Evolutionary conservation across 2,113 vertebrate species (phyloP).

Genomic region (Callorhinus ursinus): DNA sequence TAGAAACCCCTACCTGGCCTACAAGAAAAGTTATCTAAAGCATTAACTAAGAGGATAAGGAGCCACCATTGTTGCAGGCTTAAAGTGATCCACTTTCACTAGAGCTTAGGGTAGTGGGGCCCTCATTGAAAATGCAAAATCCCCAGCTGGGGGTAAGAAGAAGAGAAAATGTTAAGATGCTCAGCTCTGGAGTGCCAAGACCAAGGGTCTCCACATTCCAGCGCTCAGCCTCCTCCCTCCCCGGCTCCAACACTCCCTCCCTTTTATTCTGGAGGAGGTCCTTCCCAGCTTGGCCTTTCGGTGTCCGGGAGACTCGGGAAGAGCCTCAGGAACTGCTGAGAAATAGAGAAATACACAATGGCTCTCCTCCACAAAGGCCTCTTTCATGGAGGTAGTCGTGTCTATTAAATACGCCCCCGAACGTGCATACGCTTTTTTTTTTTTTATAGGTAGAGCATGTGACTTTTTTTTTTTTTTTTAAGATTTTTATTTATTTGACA

Average conservation of each 20-base stretch:
- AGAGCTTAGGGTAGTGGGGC: constrained; percentile 67
- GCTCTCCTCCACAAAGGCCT: constrained; percentile 87
- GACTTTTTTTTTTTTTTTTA: no score
- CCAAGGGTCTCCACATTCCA: constrained; percentile 76
- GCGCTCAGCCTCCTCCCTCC: constrained; percentile 72
- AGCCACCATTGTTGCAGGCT: constrained; percentile 46
- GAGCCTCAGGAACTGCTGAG: constrained; percentile 85
- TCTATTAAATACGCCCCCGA: constrained; percentile 87
- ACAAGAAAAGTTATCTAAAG: constrained; percentile 63
- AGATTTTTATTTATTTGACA: no score
- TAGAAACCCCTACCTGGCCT: constrained; percentile 60
- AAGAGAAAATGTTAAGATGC: constrained; percentile 72
- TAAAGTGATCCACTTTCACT: constrained; percentile 80
- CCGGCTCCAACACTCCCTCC: constrained; percentile 33
- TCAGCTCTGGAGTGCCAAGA: constrained; percentile 80
- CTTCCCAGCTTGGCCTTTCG: constrained; percentile 80
- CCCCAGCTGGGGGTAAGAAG: constrained; percentile 83
- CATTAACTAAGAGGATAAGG: constrained; percentile 63
- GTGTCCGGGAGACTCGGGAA: constrained; percentile 86
- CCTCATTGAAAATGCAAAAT: constrained; percentile 90
- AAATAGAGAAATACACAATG: constrained; percentile 87
- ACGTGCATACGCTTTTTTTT: constrained; percentile 72
- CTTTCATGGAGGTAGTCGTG: constrained; percentile 85
- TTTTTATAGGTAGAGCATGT: no score
- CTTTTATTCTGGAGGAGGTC: constrained; percentile 88